A percentile compares a stretch with the other conserved stretches of the same genome.
phyloP scores from a whole-genome alignment of 2,888 invertebrate species.

The Atherix ibis region DNA sequence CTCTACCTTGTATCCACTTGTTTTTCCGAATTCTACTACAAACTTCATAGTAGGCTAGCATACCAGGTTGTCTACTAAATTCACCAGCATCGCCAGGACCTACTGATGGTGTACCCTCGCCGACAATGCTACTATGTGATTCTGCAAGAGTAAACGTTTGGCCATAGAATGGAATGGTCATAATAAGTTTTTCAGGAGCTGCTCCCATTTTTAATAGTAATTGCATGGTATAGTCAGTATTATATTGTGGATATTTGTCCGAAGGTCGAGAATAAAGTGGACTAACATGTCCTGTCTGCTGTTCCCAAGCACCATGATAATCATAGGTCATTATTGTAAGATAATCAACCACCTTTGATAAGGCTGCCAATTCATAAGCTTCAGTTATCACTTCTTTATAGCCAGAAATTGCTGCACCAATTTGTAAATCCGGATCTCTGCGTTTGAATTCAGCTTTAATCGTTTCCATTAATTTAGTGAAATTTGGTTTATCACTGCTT shows the following conservation, averaged over 20 bases:
- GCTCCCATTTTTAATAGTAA: slow-evolving; percentile 59
- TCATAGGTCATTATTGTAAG: slow-evolving; percentile 78
- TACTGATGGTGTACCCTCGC: slow-evolving; percentile 45
- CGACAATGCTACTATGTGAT: slow-evolving; percentile 23
- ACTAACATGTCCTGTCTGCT: slow-evolving; percentile 62
- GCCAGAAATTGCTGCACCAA: slow-evolving; percentile 75
- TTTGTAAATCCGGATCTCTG: slow-evolving; percentile 38
- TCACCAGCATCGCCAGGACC: slow-evolving; percentile 70
- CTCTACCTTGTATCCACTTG: slow-evolving; percentile 49
- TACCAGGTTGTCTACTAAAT: slow-evolving; percentile 71
- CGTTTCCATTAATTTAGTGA: slow-evolving; percentile 58
- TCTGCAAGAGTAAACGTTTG: slow-evolving; percentile 58
- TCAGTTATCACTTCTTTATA: slow-evolving; percentile 80
- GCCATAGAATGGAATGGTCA: slow-evolving; percentile 78
- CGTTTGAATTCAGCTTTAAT: slow-evolving; percentile 23
- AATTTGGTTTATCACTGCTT: slow-evolving; percentile 59
- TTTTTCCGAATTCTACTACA: slow-evolving; percentile 53
- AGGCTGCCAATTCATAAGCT: slow-evolving; percentile 60
- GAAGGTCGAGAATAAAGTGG: slow-evolving; percentile 49
- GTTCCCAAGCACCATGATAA: slow-evolving; percentile 82
- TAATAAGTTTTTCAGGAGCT: slow-evolving; percentile 54
- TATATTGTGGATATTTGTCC: slow-evolving; percentile 61
- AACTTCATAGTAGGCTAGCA: slow-evolving; percentile 76
- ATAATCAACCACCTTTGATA: slow-evolving; percentile 59
- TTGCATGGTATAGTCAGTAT: slow-evolving; percentile 66